phyloP scores from a whole-genome alignment of 2,888 invertebrate genomes.

The Watsonalla binaria region DNA sequence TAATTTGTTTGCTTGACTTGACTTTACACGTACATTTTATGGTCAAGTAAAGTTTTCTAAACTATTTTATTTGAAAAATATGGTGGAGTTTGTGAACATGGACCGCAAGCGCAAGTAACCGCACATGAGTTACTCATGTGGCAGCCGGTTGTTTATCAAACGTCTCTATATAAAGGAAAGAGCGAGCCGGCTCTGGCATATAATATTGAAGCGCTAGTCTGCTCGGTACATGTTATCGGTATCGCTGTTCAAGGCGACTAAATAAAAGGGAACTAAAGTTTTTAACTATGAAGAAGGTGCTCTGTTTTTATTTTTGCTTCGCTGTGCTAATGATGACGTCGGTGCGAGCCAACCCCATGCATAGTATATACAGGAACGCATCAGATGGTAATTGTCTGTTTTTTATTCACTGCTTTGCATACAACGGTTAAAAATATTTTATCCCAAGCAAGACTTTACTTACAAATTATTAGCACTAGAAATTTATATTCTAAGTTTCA shows the following conservation, averaged over 20 bases:
- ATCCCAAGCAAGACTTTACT: no score
- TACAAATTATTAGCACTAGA: no score
- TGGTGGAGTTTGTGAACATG: no score
- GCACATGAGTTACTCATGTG: background rate
- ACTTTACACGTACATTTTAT: no score
- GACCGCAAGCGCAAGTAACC: no score
- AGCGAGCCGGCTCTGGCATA: slow-evolving; percentile 24
- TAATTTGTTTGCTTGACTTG: no score
- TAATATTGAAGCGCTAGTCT: slow-evolving; percentile 21
- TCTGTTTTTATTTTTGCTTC: slow-evolving; percentile 11
- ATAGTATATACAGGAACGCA: slow-evolving; percentile 12
- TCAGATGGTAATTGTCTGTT: slow-evolving; percentile 25
- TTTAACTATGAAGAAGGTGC: slow-evolving; percentile 15
- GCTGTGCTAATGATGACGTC: slow-evolving; percentile 33
- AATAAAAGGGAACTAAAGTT: background rate
- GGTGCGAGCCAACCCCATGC: slow-evolving; percentile 29
- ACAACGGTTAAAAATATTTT: no score
- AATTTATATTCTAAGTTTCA: no score
- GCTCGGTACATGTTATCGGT: background rate
- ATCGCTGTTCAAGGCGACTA: slow-evolving; percentile 1
- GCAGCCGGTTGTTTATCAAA: slow-evolving; percentile 35
- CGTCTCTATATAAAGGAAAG: slow-evolving; percentile 40
- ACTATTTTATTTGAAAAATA: background rate
- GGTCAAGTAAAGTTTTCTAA: no score
- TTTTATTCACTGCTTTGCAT: background rate